These are phyloP conservation scores for Gymnobelideus leadbeateri DNA, from an alignment of 2,113 vertebrate genomes.

Conservation along the genomic window DNA sequence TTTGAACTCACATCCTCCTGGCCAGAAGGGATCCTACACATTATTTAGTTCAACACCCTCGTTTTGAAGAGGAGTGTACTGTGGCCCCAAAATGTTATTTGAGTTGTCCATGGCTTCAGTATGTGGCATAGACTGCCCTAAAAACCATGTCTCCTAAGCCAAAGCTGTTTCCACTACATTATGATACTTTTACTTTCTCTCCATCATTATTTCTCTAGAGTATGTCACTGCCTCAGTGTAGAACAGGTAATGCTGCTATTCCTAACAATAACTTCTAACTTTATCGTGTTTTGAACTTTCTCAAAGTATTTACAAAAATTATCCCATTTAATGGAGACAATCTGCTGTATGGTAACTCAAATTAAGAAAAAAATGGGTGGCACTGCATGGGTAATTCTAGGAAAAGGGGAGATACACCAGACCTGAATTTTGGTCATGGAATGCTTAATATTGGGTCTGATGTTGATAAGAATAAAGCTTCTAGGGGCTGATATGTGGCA, in stretches of 20 bases:
- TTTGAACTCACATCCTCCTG: too few species aligned
- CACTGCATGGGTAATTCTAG: too few species aligned
- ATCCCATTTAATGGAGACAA: background rate
- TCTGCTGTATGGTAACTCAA: background rate
- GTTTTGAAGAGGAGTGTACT: background rate
- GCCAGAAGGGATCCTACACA: background rate
- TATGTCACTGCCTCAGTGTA: background rate
- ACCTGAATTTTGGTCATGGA: too few species aligned
- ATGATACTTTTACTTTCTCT: background rate
- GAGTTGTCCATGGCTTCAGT: background rate
- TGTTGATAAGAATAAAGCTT: background rate
- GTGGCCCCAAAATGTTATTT: background rate
- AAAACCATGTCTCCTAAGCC: background rate
- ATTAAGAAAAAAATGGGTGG: background rate
- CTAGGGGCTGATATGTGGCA: too few species aligned
- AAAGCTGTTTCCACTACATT: background rate
- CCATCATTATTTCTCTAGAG: background rate
- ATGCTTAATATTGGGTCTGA: background rate
- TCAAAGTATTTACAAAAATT: background rate
- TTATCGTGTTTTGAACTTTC: too few species aligned
- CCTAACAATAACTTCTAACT: background rate
- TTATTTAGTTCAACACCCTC: background rate
- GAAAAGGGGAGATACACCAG: too few species aligned
- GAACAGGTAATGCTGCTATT: background rate
- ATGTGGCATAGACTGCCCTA: background rate